Percentiles rank a stretch among this genome's conserved stretches.
Evolutionary conservation across 2,797 vertebrate species (phyloP).

Genomic region (Podargus strigoides): DNA sequence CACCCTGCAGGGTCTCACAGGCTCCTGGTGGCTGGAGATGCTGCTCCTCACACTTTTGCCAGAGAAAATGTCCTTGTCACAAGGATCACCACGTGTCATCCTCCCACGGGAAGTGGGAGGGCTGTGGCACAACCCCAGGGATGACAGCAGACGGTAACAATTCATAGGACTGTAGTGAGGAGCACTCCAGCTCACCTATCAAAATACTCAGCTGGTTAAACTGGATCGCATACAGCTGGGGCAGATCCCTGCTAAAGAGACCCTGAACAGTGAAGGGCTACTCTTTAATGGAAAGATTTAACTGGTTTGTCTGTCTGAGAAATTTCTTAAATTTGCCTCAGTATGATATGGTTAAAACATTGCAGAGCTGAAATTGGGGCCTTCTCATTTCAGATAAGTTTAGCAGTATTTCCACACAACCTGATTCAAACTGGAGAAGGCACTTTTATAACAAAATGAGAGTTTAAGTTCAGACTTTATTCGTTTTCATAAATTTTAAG

Average conservation of each 20-base stretch:
- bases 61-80: neutral
- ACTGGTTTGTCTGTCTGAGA: neutral
- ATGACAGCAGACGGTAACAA: neutral
- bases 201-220: neutral
- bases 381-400: neutral
- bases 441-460: neutral
- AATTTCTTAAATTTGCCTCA: neutral
- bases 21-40: neutral
- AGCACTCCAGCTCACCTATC: neutral
- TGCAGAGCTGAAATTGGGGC: neutral
- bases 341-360: neutral
- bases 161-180: neutral
- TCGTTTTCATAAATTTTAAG: slow-evolving; percentile 1
- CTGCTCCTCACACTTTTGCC: neutral
- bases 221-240: neutral
- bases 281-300: neutral
- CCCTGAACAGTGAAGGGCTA: neutral
- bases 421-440: neutral
- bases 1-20: neutral
- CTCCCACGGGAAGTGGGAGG: accelerated
- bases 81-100: neutral
- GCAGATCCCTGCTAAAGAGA: neutral
- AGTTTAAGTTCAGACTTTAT: neutral
- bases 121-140: no score
- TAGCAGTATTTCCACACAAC: neutral